Base-by-base conservation (phyloP, 2,888 invertebrate species). In the Nemoura dubitans region DNA sequence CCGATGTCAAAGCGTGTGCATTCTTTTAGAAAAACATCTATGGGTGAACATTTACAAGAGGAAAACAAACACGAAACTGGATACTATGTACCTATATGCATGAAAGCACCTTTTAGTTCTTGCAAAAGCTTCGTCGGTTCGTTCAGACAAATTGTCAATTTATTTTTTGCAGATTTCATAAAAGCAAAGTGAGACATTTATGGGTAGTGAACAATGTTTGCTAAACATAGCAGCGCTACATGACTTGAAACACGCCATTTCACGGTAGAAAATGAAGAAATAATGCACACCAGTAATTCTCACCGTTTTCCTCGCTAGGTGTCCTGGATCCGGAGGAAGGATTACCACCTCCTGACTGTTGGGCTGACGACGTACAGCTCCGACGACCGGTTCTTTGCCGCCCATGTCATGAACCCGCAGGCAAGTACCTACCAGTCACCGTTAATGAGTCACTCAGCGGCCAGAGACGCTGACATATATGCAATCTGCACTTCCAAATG, bases 321-420 rank as follows among this genome's bases (percentile, higher is more conserved):
- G n/a, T 94, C 95, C 78, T 95, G 95, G 95, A 94, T 95, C 89
- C 92, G 95, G 89, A 92, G 94, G 90, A 93, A 93, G 90, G 94
- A 95, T 91, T 94, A 95, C 89, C 94, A 95, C 86, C 90, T 94
- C 88, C 91, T 95, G 43, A 95, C 95, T 14, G 94, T 94, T 27
- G 95, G 95, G 5, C 91, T 94, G 43, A 93, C 94, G 87, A 95
- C 95, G 0, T 94, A 95, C 89, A 94, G 94, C 89, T 94, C 94
- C 83, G 95, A 95, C 88, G 94, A 93, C 90, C 92, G 95, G 87
- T 95, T 94, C 90, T 93, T 94, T 90, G 94, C 94, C 6, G 93
- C 93, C 0, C 94, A 94, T 88, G 94, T 88, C n/a, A 78, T 36
- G n/a, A 87, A 83, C 81, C 85, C 87, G 10, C 88, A 88, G 88